Evolutionary conservation across 2,888 invertebrate species (phyloP), one percentile per base, ranked within the genome.

Genomic region (Lissocephala sabroskyi): DNA sequence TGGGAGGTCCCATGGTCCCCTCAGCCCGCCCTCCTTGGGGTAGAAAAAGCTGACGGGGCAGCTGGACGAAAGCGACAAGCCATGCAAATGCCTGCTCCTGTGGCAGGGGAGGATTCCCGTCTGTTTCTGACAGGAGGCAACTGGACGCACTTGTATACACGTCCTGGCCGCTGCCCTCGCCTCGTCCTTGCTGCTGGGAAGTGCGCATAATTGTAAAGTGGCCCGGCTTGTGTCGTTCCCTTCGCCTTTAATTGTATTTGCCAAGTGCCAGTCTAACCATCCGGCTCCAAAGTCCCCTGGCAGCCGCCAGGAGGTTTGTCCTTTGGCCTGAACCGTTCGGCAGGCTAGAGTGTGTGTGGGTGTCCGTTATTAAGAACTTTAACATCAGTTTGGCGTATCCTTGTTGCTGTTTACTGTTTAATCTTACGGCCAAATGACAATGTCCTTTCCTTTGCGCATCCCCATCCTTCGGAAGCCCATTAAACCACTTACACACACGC

Each of bases 351-450:
- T 42, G 41, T 14, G 41, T 48, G 16, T 37, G 35, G 54, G 47
- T 16, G 29, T 55, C 50, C 58, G 59, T 59, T 63, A 67, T 75
- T 71, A 68, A 68, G 73, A 75, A 64, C 56, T 67, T 68, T 50
- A 75, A 68, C 68, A 75, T 71, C 76, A 75, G 62, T 71, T 68
- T 75, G 59, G 61, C 64, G 67, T 67, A 52, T 61, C 67, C 54
- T 59, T 49, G 48, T 48, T 52, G 16, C 52, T 50, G 46, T 47
- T 55, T 49, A 40, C 39, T 45, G 52, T 56, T 37, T 37, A 37
- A 37, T 37, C 37, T 37, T 37, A 19, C 18, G 19, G n/a, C 37
- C 10, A 35, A 35, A 23, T 23, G 23, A 23, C 7, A 35, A 35
- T 19, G 39, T 9, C 33, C 50, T 19, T 32, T 36, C 26, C 28